phyloP scores from a whole-genome alignment of 1,140 invertebrate species.

The Bombus huntii region DNA sequence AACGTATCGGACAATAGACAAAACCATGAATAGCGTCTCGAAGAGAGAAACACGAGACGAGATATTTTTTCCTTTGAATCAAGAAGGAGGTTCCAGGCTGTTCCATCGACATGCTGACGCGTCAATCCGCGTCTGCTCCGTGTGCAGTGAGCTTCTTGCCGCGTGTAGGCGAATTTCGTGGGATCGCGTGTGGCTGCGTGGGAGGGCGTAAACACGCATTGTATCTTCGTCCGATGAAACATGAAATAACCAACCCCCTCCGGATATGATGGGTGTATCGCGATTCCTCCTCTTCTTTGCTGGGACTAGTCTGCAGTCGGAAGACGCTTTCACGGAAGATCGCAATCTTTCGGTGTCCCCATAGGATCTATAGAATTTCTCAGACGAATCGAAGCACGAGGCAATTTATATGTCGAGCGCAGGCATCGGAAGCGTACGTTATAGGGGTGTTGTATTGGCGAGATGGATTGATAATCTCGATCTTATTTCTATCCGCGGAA shows the following conservation, averaged over 20 bases:
- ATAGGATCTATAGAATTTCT: slow-evolving; percentile 41
- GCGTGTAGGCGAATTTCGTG: slow-evolving; percentile 32
- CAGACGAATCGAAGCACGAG: slow-evolving; percentile 30
- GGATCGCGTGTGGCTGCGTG: neutral
- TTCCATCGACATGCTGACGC: slow-evolving; percentile 34
- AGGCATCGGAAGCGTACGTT: neutral
- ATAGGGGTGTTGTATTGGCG: slow-evolving; percentile 1
- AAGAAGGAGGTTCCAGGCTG: neutral
- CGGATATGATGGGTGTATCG: slow-evolving; percentile 45
- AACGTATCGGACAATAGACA: neutral
- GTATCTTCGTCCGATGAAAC: slow-evolving; percentile 36
- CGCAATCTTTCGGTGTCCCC: slow-evolving; percentile 44
- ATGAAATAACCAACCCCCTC: neutral
- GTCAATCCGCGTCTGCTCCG: neutral
- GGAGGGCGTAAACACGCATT: slow-evolving; percentile 32
- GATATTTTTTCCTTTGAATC: neutral
- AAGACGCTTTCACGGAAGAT: slow-evolving; percentile 41
- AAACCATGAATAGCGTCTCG: neutral
- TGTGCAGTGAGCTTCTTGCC: neutral
- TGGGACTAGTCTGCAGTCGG: neutral
- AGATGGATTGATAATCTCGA: slow-evolving; percentile 25
- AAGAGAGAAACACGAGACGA: neutral
- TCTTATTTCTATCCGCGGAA: neutral
- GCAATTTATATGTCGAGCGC: slow-evolving; percentile 50
- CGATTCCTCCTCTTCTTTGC: slow-evolving; percentile 20